A percentile compares a stretch with the other conserved stretches of the same genome.
Conservation (phyloP, 2,113 vertebrate species). For the Dicaeum eximium region DNA sequence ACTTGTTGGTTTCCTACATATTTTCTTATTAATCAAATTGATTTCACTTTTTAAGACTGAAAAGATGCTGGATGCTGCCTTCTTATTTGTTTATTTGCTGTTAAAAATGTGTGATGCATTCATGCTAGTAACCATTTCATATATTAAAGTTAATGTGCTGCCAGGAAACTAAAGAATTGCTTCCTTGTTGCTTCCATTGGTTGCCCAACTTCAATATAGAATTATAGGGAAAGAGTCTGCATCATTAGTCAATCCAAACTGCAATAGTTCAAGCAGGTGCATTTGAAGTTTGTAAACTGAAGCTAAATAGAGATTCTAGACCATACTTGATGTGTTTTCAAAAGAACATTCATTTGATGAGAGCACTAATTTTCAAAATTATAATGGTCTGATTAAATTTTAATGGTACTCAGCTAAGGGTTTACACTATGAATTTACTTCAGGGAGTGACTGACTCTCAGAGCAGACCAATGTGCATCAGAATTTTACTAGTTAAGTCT, state of each 20-base stretch:
- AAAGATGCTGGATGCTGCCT: background rate
- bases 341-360: background rate
- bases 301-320: background rate
- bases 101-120: background rate
- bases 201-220: background rate
- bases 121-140: background rate
- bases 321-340: background rate
- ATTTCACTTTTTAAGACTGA: background rate
- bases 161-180: background rate
- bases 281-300: background rate
- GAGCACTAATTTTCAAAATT: background rate
- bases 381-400: background rate
- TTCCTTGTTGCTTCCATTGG: background rate
- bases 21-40: background rate
- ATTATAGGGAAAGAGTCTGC: background rate
- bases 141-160: background rate
- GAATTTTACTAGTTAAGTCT: background rate
- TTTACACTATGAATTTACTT: background rate
- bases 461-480: background rate
- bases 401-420: background rate
- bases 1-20: background rate
- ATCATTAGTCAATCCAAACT: background rate
- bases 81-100: background rate
- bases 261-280: background rate
- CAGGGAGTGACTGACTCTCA: background rate